Base-by-base conservation (phyloP, 2,888 invertebrate species). In the Hoplodrina ambigua region DNA sequence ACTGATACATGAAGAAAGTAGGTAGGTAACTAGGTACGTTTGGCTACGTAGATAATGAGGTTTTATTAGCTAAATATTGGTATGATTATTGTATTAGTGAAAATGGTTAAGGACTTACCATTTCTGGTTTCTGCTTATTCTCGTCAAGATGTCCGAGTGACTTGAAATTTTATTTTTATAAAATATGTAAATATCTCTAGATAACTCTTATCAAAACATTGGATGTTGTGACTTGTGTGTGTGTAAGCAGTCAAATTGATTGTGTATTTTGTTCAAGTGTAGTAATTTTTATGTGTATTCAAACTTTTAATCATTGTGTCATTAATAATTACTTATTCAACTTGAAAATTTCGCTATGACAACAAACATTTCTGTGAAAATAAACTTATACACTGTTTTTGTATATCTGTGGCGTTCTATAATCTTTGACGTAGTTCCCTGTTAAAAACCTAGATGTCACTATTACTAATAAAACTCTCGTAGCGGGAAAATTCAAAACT, bases 361-460 rank as follows among this genome's bases (percentile, higher is more conserved):
- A 13, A 11, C 17, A 33, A 10, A 13, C 49, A 6, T n/a, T 53
- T 0, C 11, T 25, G 2, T 50, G 20, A 3, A 52, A 46, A 58
- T 53, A 19, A 54, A 7, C 1, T 6, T 15, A 8, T 13, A 3
- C 3, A 8, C 0, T 1, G 11, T 52, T 55, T 57, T 58, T 4
- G n/a, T 44, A 0, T 15, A 67, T 68, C 81, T 78, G 71, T 81
- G 57, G 72, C n/a, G 8, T 25, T 66, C 30, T 19, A 67, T 56
- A 63, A 1, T 11, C 0, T 20, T 46, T 20, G 7, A 53, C 8
- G 46, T 65, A 74, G 74, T 78, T 61, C 30, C 6, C 0, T 11
- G 0, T 0, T 0, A 20, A n/a, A 46, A 57, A 15, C 30, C 11
- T 68, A 85, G 85, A 82, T 78, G 85, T 63, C 85, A 3, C 69